phyloP scores from a whole-genome alignment of 2,797 vertebrate species.

The Spinus pinus region DNA sequence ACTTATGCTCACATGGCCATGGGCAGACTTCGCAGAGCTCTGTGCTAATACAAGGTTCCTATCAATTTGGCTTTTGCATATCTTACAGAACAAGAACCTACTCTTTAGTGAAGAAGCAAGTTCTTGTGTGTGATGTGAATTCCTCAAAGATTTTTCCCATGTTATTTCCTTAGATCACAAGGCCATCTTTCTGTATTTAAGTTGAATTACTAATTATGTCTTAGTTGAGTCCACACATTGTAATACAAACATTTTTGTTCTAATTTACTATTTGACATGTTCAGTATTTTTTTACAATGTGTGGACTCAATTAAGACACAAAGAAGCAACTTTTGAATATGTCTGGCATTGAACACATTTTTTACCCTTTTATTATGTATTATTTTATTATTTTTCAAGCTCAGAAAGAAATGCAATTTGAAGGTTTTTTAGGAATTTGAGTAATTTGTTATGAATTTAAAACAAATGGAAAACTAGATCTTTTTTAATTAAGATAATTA shows the following conservation, averaged over 20 bases:
- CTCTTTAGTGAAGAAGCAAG: neutral
- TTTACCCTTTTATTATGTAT: neutral
- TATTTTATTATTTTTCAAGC: neutral
- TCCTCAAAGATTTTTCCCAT: neutral
- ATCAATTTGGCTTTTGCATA: neutral
- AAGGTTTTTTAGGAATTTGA: neutral
- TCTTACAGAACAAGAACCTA: neutral
- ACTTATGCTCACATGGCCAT: neutral
- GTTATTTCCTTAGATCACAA: neutral
- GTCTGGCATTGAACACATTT: neutral
- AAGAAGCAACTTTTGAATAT: neutral
- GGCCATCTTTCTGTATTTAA: neutral
- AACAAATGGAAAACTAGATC: neutral
- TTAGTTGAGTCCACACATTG: neutral
- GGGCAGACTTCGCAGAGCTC: neutral
- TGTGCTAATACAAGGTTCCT: neutral
- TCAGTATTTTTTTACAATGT: neutral
- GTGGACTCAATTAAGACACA: neutral
- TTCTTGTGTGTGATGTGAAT: neutral
- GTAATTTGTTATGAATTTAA: neutral
- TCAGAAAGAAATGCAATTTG: neutral
- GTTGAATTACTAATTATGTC: neutral
- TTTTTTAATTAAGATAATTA: neutral
- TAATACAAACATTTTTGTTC: neutral
- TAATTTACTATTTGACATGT: neutral